Evolutionary conservation across 2,888 invertebrate genomes (phyloP).

Genomic region (Eupithecia subumbrata): DNA sequence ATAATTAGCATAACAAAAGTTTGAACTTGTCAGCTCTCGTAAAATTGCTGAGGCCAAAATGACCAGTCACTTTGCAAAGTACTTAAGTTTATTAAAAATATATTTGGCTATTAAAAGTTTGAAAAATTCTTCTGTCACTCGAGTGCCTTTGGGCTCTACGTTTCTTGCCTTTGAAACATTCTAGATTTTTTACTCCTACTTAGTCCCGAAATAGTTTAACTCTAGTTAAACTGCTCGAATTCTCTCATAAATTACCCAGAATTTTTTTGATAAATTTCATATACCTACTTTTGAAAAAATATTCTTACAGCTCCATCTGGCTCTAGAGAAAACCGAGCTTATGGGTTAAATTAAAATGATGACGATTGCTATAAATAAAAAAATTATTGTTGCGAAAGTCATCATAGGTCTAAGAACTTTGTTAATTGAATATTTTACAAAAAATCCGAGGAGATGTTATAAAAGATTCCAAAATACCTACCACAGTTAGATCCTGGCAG

Average conservation of each 20-base stretch:
- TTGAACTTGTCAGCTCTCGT: conserved; percentile 49
- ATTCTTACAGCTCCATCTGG: no score
- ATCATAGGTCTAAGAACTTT: not conserved
- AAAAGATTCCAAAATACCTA: not conserved
- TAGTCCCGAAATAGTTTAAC: not conserved
- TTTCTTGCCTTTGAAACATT: conserved; percentile 2
- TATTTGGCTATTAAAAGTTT: conserved; percentile 32
- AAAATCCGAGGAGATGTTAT: no score
- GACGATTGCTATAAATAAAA: not conserved
- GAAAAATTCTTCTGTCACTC: conserved; percentile 1
- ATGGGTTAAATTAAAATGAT: not conserved
- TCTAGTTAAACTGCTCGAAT: not conserved
- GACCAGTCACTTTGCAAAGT: conserved; percentile 27
- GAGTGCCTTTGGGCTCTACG: conserved; percentile 1
- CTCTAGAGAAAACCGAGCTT: not conserved
- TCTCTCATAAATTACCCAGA: not conserved
- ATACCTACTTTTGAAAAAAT: not conserved
- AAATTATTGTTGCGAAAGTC: not conserved
- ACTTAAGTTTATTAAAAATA: conserved; percentile 26
- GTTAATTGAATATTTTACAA: no score
- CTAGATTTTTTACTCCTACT: not conserved
- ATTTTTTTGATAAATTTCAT: not conserved
- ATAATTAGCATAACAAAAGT: conserved; percentile 52
- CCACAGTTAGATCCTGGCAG: not conserved
- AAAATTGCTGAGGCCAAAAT: conserved; percentile 25